Evolutionary conservation across 2,888 invertebrate species (phyloP).

Genomic region (Netelia virgata): DNA sequence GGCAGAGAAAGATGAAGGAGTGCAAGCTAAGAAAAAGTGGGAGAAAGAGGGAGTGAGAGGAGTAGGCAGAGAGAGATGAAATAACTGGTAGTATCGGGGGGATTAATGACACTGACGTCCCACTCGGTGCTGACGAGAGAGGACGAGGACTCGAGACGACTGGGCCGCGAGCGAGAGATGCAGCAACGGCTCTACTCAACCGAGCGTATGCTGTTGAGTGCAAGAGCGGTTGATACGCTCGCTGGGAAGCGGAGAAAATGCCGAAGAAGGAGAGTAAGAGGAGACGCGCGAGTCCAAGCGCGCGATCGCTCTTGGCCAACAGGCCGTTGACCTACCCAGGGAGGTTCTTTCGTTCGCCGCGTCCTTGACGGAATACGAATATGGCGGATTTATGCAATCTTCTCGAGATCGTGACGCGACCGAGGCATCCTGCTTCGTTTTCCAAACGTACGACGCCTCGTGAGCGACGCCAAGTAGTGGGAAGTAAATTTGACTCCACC

Average conservation of each 20-base stretch:
- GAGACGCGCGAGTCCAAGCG: slow-evolving; percentile 60
- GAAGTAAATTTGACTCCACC: slow-evolving; percentile 2
- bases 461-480: no score
- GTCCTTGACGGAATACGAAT: slow-evolving; percentile 81
- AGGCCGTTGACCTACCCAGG: slow-evolving; percentile 80
- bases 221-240: slow-evolving; percentile 37
- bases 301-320: slow-evolving; percentile 69
- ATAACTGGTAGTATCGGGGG: slow-evolving; percentile 74
- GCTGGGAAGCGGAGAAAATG: slow-evolving; percentile 67
- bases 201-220: slow-evolving; percentile 28
- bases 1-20: slow-evolving; percentile 45
- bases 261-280: slow-evolving; percentile 70
- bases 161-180: slow-evolving; percentile 33
- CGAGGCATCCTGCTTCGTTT: slow-evolving; percentile 70
- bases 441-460: not conserved
- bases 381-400: slow-evolving; percentile 82
- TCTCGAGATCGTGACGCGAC: slow-evolving; percentile 69
- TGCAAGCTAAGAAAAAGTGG: slow-evolving; percentile 47
- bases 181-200: not conserved
- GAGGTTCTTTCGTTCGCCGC: slow-evolving; percentile 76
- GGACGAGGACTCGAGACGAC: slow-evolving; percentile 57
- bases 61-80: slow-evolving; percentile 70
- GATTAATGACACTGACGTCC: slow-evolving; percentile 82
- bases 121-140: slow-evolving; percentile 75
- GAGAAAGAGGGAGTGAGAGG: slow-evolving; percentile 68